Conservation (phyloP, 2,888 invertebrate genomes). For the Luperina nickerlii region DNA sequence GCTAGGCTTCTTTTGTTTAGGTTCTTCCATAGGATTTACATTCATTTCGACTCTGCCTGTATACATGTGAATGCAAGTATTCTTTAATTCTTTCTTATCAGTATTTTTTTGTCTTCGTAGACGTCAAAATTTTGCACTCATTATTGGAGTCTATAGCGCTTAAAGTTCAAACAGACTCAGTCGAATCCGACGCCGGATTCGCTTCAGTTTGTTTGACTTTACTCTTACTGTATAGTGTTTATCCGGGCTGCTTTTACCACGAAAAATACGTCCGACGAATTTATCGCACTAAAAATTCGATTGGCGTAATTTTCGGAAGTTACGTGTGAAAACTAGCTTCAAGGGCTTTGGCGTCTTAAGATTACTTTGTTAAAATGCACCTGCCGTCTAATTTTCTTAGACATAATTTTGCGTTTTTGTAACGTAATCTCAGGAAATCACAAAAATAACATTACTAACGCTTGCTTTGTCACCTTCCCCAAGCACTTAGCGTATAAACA, state of each 20-base stretch:
- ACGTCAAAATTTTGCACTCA: not conserved
- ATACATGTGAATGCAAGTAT: constrained; percentile 16
- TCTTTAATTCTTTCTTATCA: not conserved
- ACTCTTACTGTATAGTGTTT: not conserved
- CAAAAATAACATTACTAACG: constrained; percentile 28
- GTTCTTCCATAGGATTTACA: not conserved
- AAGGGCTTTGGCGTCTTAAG: constrained; percentile 8
- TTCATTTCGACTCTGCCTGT: not conserved
- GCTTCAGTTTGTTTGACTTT: not conserved
- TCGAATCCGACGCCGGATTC: not conserved
- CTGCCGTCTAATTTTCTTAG: not conserved
- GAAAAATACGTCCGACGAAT: constrained; percentile 41
- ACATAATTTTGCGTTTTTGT: constrained; percentile 3
- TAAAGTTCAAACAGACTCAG: constrained; percentile 6
- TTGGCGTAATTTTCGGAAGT: constrained; percentile 26
- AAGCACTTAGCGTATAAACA: constrained; percentile 37
- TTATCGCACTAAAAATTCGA: constrained; percentile 41
- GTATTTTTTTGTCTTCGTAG: not conserved
- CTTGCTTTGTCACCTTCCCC: constrained; percentile 41
- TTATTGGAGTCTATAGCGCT: not conserved
- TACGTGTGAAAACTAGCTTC: constrained; percentile 1
- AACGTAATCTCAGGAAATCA: constrained; percentile 17
- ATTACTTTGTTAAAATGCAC: not conserved
- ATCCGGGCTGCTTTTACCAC: not conserved
- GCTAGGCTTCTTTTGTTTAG: not conserved